Conservation (phyloP, 2,113 vertebrate species). For the Dromas ardeola region DNA sequence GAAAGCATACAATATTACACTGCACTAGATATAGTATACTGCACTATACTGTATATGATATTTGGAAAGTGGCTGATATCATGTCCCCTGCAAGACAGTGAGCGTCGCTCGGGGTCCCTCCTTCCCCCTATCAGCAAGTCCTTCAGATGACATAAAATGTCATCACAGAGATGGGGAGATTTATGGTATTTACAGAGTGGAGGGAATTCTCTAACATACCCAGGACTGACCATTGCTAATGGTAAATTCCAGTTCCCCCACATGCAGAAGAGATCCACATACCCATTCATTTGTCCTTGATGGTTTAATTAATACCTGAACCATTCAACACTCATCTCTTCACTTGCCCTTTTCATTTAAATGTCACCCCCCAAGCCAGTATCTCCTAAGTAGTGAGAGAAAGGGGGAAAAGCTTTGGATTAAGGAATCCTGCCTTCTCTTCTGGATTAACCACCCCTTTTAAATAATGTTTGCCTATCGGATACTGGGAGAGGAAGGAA, state of each 20-base stretch:
- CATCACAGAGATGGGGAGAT: not conserved
- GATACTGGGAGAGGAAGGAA: not conserved
- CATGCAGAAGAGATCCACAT: not conserved
- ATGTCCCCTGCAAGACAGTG: accelerated
- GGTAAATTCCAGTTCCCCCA: not conserved
- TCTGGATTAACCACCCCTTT: not conserved
- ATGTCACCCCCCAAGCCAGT: not conserved
- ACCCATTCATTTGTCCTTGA: not conserved
- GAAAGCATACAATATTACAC: not conserved
- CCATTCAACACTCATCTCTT: not conserved
- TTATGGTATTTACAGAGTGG: not conserved
- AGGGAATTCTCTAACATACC: not conserved
- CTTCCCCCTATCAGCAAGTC: not conserved
- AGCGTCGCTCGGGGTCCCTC: not conserved
- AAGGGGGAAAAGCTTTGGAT: not conserved
- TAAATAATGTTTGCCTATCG: not conserved
- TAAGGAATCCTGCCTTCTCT: not conserved
- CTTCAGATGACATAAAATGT: not conserved
- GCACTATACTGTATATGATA: too few species aligned
- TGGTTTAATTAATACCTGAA: not conserved
- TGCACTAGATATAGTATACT: too few species aligned
- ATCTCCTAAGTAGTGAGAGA: not conserved
- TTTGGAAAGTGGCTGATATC: not conserved
- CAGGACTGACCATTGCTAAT: not conserved
- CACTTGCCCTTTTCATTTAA: not conserved